Evolutionary conservation across 2,888 invertebrate genomes (phyloP).

Genomic region (Watsonalla binaria): DNA sequence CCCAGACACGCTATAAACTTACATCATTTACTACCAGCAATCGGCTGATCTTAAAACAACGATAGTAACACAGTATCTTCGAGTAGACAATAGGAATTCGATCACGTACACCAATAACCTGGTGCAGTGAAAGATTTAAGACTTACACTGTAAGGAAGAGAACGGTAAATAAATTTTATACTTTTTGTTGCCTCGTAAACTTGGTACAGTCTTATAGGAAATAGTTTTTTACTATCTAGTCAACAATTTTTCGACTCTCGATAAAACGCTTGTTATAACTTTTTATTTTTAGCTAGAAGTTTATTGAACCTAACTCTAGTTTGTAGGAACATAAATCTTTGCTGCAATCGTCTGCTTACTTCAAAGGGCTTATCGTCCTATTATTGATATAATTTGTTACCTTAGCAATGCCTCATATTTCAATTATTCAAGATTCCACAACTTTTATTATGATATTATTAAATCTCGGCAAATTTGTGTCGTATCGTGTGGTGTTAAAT

Average conservation of each 20-base stretch:
- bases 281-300: not conserved
- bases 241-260: not conserved
- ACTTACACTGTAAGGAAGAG: conserved; percentile 21
- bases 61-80: conserved; percentile 25
- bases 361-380: not conserved
- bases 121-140: conserved; percentile 23
- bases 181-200: conserved; percentile 38
- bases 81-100: conserved; percentile 32
- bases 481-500: too few relatives aligned
- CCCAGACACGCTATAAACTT: conserved; percentile 8
- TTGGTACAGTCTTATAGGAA: conserved; percentile 19
- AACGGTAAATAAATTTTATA: conserved; percentile 42
- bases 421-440: too few relatives aligned
- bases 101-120: conserved; percentile 46
- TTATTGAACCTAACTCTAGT: not conserved
- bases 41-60: conserved; percentile 28
- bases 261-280: not conserved
- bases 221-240: conserved; percentile 2
- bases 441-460: too few relatives aligned
- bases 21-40: conserved; percentile 17
- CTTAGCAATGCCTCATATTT: too few relatives aligned
- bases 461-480: too few relatives aligned
- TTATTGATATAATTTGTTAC: too few relatives aligned
- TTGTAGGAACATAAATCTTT: not conserved
- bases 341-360: not conserved